Percentiles rank a stretch among this genome's conserved stretches.
Conservation (phyloP, 1,140 invertebrate species). For the Drosophila tropicalis region DNA sequence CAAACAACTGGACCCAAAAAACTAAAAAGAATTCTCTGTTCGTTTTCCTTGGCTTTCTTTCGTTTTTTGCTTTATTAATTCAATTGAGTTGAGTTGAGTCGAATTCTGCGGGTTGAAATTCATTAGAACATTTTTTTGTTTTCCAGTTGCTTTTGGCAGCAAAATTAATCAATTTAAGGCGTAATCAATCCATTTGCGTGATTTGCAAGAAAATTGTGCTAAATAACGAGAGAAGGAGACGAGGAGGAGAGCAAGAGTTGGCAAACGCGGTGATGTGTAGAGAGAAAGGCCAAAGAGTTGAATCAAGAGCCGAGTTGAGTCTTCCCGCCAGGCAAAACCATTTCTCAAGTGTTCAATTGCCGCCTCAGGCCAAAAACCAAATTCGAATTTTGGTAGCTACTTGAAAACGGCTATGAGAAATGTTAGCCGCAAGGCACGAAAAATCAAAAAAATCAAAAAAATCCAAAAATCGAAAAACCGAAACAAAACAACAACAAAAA, state of each 20-base stretch:
- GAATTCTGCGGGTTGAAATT: conserved; percentile 15
- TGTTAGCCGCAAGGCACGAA: not conserved
- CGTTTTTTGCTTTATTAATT: conserved; percentile 11
- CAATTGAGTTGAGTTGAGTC: conserved; percentile 17
- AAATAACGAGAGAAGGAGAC: not conserved
- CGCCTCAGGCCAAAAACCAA: not conserved
- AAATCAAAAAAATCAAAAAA: not conserved
- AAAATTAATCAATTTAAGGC: conserved; percentile 27
- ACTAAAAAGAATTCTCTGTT: not conserved
- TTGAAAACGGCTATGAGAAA: conserved; percentile 18
- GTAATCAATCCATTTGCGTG: conserved; percentile 29
- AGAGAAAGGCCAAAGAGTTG: conserved; percentile 3
- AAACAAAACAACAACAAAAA: not conserved
- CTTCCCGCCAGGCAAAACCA: conserved; percentile 5
- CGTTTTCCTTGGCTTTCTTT: not conserved
- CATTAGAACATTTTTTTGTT: conserved; percentile 12
- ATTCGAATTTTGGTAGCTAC: conserved; percentile 19
- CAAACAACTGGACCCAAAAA: conserved; percentile 18
- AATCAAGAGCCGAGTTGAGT: not conserved
- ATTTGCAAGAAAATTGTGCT: conserved; percentile 23
- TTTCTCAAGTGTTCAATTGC: conserved; percentile 19
- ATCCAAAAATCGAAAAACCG: not conserved
- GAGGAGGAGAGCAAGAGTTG: not conserved
- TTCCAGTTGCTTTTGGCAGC: conserved; percentile 19
- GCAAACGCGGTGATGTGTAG: not conserved